These are phyloP conservation scores for Aporophyla nigra DNA, from an alignment of 2,888 invertebrate genomes.

Conservation along the genomic window DNA sequence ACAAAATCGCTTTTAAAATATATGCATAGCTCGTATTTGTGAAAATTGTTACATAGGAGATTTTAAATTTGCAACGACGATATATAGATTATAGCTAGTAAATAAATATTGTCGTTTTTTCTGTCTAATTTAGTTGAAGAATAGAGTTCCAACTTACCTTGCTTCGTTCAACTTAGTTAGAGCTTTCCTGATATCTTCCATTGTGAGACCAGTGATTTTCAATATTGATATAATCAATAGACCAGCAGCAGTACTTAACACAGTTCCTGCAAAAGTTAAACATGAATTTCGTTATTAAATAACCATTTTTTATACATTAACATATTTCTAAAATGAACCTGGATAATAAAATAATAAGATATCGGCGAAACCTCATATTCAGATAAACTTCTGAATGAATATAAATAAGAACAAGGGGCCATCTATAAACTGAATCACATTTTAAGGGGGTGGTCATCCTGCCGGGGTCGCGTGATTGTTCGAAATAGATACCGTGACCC, in stretches of 20 bases:
- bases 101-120: not conserved
- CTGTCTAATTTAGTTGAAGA: not conserved
- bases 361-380: not conserved
- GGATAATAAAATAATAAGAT: not conserved
- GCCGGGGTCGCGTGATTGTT: no score
- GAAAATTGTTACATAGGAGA: no score
- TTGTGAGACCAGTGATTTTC: conserved; percentile 90
- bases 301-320: not conserved
- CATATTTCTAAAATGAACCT: not conserved
- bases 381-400: not conserved
- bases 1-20: no score
- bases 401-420: not conserved
- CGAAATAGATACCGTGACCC: no score
- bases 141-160: conserved; percentile 72
- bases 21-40: no score
- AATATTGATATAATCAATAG: conserved; percentile 88
- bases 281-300: not conserved
- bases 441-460: not conserved
- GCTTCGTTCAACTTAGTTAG: conserved; percentile 87
- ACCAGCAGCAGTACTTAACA: conserved; percentile 92
- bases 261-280: conserved; percentile 85
- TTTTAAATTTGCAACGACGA: no score
- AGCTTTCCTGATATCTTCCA: conserved; percentile 92
- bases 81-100: no score
- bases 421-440: not conserved